Conservation (phyloP, 2,888 invertebrate genomes). For the Euclidia mi region DNA sequence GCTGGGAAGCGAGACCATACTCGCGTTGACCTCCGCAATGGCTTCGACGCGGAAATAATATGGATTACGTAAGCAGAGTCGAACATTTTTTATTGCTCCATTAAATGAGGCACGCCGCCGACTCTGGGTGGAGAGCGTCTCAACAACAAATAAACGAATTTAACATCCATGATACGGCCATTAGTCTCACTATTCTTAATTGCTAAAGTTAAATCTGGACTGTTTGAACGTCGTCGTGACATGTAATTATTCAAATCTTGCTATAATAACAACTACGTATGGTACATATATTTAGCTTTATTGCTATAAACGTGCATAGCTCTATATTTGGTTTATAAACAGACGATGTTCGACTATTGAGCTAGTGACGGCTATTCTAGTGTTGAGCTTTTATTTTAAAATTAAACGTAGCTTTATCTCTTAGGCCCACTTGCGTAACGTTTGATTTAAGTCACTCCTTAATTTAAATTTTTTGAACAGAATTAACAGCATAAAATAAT, state of each 20-base stretch:
- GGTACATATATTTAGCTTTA: slow-evolving; percentile 31
- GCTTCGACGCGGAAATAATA: slow-evolving; percentile 88
- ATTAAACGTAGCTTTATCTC: no score
- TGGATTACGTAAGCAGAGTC: slow-evolving; percentile 88
- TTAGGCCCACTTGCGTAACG: no score
- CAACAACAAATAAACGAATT: slow-evolving; percentile 79
- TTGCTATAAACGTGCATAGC: slow-evolving; percentile 23
- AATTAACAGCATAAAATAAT: no score
- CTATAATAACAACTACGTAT: slow-evolving; percentile 33
- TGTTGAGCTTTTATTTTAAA: no score
- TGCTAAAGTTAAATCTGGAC: slow-evolving; percentile 68
- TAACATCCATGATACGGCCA: slow-evolving; percentile 75
- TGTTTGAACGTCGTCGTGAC: slow-evolving; percentile 63
- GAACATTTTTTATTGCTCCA: slow-evolving; percentile 89
- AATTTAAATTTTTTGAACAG: no score
- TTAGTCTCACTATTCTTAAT: slow-evolving; percentile 78
- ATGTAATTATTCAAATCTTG: slow-evolving; percentile 57
- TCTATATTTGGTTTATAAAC: slow-evolving; percentile 8
- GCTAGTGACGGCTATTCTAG: neutral
- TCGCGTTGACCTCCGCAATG: slow-evolving; percentile 79
- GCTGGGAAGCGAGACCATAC: slow-evolving; percentile 71
- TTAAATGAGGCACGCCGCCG: slow-evolving; percentile 87
- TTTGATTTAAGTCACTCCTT: no score
- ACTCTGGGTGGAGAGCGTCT: slow-evolving; percentile 83
- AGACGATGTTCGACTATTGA: slow-evolving; percentile 1